Conservation (phyloP, 2,113 vertebrate genomes). For the Rhadina sibilatrix region DNA sequence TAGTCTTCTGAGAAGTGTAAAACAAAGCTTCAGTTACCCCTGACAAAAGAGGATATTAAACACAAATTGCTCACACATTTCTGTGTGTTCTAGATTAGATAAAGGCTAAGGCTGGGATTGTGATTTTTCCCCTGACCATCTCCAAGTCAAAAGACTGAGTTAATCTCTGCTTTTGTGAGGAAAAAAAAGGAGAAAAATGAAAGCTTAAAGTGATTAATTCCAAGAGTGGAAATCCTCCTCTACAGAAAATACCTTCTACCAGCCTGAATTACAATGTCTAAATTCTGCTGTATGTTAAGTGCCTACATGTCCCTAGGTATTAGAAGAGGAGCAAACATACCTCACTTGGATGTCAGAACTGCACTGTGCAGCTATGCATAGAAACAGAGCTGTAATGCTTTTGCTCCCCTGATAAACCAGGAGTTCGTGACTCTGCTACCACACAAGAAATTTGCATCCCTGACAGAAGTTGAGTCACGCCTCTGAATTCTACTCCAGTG, state of each 20-base stretch:
- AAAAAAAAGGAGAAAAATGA: neutral
- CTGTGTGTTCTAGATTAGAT: neutral
- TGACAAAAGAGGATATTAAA: neutral
- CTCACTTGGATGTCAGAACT: neutral
- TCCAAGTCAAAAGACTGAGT: neutral
- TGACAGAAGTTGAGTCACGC: conserved; percentile 29
- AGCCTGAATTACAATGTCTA: neutral
- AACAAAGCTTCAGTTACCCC: neutral
- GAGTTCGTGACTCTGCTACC: conserved; percentile 31
- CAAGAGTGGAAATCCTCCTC: neutral
- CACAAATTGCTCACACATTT: neutral
- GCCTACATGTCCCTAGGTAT: neutral
- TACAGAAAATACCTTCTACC: neutral
- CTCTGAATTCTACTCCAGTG: neutral
- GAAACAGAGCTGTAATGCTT: neutral
- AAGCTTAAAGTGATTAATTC: neutral
- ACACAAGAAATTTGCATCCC: neutral
- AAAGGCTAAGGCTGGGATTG: neutral
- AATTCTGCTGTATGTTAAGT: neutral
- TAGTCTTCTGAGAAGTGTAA: neutral
- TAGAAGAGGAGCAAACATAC: neutral
- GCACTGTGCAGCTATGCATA: neutral
- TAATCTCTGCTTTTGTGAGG: neutral
- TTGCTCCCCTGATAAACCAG: neutral
- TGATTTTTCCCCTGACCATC: neutral